phyloP scores from a whole-genome alignment of 2,113 vertebrate genomes.

The Eurystomus gularis region DNA sequence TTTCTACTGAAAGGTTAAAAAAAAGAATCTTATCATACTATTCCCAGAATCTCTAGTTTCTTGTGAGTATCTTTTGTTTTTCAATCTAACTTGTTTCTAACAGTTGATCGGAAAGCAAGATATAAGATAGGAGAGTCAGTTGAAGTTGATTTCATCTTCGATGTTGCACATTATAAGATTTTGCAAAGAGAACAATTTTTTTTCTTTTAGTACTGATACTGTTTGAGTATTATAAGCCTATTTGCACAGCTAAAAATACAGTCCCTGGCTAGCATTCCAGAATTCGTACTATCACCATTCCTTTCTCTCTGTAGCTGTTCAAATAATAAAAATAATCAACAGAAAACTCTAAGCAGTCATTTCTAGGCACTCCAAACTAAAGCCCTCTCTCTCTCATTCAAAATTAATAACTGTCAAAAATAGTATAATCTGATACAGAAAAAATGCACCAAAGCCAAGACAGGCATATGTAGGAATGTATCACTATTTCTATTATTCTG shows the following conservation, averaged over 20 bases:
- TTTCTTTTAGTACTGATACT: not conserved
- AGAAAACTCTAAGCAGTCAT: not conserved
- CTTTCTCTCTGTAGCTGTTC: not conserved
- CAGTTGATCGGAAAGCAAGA: not conserved
- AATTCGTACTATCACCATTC: not conserved
- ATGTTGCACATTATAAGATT: not conserved
- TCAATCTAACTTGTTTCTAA: not conserved
- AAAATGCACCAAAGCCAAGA: not conserved
- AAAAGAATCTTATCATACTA: not conserved
- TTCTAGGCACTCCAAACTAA: not conserved
- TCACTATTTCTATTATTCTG: not conserved
- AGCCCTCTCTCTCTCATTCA: not conserved
- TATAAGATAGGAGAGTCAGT: not conserved
- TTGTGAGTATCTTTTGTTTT: not conserved
- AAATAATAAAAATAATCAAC: not conserved
- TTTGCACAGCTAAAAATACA: constrained; percentile 15
- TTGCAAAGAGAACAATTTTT: not conserved
- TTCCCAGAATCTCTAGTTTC: not conserved
- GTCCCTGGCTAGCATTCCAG: not conserved
- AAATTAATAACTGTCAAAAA: constrained; percentile 31
- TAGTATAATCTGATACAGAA: not conserved
- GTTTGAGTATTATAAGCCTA: not conserved
- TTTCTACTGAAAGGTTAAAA: not conserved
- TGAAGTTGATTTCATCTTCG: not conserved
- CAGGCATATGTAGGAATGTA: not conserved